Evolutionary conservation across 2,797 vertebrate genomes (phyloP), one percentile per base, ranked within the genome.

Genomic region (Percopsis omiscomaycus): DNA sequence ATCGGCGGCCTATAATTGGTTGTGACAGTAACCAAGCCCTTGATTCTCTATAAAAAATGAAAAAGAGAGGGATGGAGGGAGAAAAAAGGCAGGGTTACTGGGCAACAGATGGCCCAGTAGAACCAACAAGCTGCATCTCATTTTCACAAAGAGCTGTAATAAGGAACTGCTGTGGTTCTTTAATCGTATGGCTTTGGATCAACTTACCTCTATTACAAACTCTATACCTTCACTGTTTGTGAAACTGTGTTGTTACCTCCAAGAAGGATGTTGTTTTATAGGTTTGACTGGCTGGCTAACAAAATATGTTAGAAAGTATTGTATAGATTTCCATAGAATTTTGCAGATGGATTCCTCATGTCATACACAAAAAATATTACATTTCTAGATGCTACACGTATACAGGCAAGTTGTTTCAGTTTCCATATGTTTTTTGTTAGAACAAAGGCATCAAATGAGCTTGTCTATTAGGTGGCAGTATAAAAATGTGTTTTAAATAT

Each of bases 91-190:
- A 55, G 69, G 80, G 57, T 79, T 80, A 69, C 64, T 53, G 68
- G 71, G 69, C 59, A 69, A 61, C 80, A 89, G 84, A 89, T 78
- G 85, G 62, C 71, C 73, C 49, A 54, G 62, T 55, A 55, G 65
- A 63, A 60, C 69, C 46, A 58, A 84, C 73, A 91, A 91, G 80
- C 88, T 89, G 92, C 59, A 86, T 89, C 83, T 94, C 75, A 84
- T 93, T 93, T 93, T 92, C 86, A 88, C 83, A 83, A 87, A 70
- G 57, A 61, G 78, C 79, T 81, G 77, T 93, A 92, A 94, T 90
- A 77, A 88, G 89, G 94, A 91, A 82, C 92, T 81, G 85, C 87
- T 93, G 90, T 73, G 72, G 66, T 61, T 69, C 61, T 63, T 66
- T 64, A 67, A 76, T 72, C 71, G 50, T 71, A 22, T 22, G 81